Base-by-base conservation (phyloP, 2,888 invertebrate species). In the Rhingia rostrata region DNA sequence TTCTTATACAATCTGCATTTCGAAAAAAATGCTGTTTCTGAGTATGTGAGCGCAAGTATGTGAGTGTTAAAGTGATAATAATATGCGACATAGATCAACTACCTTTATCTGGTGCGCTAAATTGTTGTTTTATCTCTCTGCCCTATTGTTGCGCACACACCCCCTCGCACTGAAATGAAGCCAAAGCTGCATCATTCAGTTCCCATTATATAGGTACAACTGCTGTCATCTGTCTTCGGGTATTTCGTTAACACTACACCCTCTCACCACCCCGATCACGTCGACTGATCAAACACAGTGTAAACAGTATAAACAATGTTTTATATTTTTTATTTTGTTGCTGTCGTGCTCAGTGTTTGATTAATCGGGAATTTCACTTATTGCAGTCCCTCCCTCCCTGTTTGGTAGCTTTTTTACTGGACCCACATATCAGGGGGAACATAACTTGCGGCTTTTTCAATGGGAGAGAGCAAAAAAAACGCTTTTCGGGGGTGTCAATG, bases 41-140 rank as follows among this genome's bases (percentile, higher is more conserved):
- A 14, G 14, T 41, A 32, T 35, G 9, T 30, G 3, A 49, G 47
- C 9, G 60, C 3, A 45, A 67, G 39, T 58, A 22, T 22, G 33
- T 53, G 9, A 3, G 4, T 32, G 10, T 54, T n/a, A 58, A 41
- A 69, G 39, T 53, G 33, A 41, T 39, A 30, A 53, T 37, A 39
- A 54, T 54, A 54, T 56, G 53, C 54, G 66, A 22, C 78, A 83
- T 83, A 83, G 83, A 83, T 83, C 83, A 83, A 83, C 67, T 75
- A 79, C 78, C 78, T 75, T 83, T 83, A 79, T 69, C 64, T 78
- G 83, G 79, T 83, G 49, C 77, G 56, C 43, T 22, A 41, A 33
- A 47, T 47, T 67, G 64, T 70, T 58, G 32, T 45, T 35, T 51
- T 75, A 67, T 61, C 30, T 69, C 32, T 69, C 32, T 69, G 35